Base-by-base conservation (phyloP, 2,797 vertebrate species). In the Danio jaintianensis region DNA sequence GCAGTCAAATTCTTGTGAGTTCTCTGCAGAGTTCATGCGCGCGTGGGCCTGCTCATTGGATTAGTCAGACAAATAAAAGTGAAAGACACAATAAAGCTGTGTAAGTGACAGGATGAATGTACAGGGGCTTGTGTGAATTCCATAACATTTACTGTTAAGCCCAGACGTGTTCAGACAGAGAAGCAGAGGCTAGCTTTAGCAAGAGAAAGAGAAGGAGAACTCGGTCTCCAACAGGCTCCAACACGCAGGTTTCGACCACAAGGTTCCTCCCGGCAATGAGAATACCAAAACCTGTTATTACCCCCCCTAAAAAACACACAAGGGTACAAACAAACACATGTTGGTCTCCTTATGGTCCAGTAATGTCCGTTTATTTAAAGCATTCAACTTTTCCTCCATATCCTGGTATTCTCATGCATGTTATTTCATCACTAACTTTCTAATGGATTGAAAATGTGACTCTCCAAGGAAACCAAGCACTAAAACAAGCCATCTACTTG, bases 211-310 rank as follows among this genome's bases (percentile, higher is more conserved):
- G 80, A 88, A 82, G 84, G 89, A 68, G 47, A 43, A 85, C 42
- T 29, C 42, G 84, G 78, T 87, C 84, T 76, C 75, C 83, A 88
- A 89, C 92, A 91, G 87, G 93, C 90, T 92, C 90, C 84, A 89
- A 91, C 93, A 94, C 69, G 93, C 88, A 75, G 88, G 91, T 93
- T 94, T 94, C 91, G 80, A 93, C 93, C 92, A 82, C 92, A 93
- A 85, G 89, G 89, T 90, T 89, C 93, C 93, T 94, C 92, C 92
- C 88, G 82, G 86, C 52, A 29, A 92, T 89, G 88, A 81, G 89
- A 92, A 91, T 88, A 92, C 90, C 88, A 89, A 92, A 93, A 90
- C 92, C 92, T 94, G 90, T 93, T 91, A 94, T 94, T 94, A 95
- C 90, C 89, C 90, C 88, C 89, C 91, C 77, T 63, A 29, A 92